A percentile compares a stretch with the other conserved stretches of the same genome.
Evolutionary conservation across 2,888 invertebrate species (phyloP).

Genomic region (Nephrotoma guestfalica): DNA sequence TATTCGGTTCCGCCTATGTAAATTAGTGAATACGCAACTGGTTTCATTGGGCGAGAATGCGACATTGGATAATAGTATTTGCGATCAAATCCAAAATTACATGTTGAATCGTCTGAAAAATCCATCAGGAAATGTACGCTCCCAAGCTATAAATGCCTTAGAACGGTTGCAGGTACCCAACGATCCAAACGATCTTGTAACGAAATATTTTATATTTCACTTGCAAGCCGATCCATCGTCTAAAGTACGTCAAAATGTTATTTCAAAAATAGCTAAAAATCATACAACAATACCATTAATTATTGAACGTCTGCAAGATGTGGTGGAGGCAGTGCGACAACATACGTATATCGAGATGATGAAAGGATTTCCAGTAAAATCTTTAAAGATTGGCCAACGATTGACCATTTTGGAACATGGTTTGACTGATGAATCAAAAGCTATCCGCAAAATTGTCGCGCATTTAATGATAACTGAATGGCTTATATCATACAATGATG

Average conservation of each 20-base stretch:
- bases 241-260: constrained; percentile 54
- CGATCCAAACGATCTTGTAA: constrained; percentile 59
- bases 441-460: constrained; percentile 33
- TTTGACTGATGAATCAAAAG: constrained; percentile 43
- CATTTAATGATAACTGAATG: constrained; percentile 52
- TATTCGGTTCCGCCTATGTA: constrained; percentile 60
- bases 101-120: constrained; percentile 42
- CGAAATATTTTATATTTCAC: constrained; percentile 54
- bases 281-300: constrained; percentile 54
- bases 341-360: constrained; percentile 34
- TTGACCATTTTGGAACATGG: constrained; percentile 45
- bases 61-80: constrained; percentile 59
- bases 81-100: constrained; percentile 51
- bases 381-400: constrained; percentile 47
- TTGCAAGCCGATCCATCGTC: constrained; percentile 59
- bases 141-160: constrained; percentile 64
- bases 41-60: constrained; percentile 55
- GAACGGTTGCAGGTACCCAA: constrained; percentile 66
- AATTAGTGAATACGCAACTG: constrained; percentile 60
- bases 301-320: constrained; percentile 57
- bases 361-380: constrained; percentile 26
- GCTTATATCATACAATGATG: constrained; percentile 55
- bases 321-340: constrained; percentile 57
- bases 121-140: constrained; percentile 56
- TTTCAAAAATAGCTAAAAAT: constrained; percentile 59